Evolutionary conservation across 1,140 invertebrate genomes (phyloP), one percentile per base, ranked within the genome.

Genomic region (Phenacoccus solenopsis): DNA sequence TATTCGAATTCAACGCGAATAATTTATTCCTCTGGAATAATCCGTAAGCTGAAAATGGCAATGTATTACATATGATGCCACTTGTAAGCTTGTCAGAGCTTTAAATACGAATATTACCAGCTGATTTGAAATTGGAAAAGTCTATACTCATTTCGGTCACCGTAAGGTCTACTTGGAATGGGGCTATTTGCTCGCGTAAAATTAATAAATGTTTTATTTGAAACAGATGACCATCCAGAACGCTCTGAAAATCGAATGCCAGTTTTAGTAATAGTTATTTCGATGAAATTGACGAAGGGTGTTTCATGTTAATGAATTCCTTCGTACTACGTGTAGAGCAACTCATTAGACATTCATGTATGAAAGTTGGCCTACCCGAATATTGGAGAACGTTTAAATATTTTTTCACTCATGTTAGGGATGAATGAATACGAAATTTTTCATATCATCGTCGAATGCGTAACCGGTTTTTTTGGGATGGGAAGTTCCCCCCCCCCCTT

Each of bases 171-270:
- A 97, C 93, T 80, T 98, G 95, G 78, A 98, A 99, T 0, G 97
- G 96, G 0, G 95, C 93, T 35, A 98, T 98, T 80, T 99, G 97
- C 78, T 99, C 97, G 22, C 97, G 79, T 0, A 99, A 80, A 68
- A 99, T 99, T 1, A 99, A 81, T 56, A 99, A 80, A 82, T 99
- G 97, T 80, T 99, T 99, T 30, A 99, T 95, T 79, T 98, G 88
- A 80, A 99, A 99, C 7, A 99, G 81, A 76, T 93, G 87, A 0
- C 93, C 94, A 81, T 99, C 96, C n/a, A 97, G 81, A 5, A 82
- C 77, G 3, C 86, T 88, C 80, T 86, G 78, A 61, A 80, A 77
- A 74, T 38, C 9, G 61, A 38, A 49, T 21, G n/a, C 16, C 1
- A 49, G 5, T 24, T 25, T 61, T n/a, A 25, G 59, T n/a, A 38